These are phyloP conservation scores for Altica lythri DNA, from an alignment of 2,888 invertebrate species.

Conservation along the genomic window DNA sequence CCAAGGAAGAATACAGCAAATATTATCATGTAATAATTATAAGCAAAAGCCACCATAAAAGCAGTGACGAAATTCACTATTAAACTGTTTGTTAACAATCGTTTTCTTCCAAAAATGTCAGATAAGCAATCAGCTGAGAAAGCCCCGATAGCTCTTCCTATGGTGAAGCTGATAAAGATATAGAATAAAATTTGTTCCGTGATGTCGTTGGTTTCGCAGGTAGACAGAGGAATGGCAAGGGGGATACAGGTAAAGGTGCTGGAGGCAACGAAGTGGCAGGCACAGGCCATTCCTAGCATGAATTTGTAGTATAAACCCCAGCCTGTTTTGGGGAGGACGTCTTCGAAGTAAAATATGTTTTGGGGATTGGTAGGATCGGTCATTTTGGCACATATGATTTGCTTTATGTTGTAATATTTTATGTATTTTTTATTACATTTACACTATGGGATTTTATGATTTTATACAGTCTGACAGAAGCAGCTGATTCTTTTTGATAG, in stretches of 20 bases:
- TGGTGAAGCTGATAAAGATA: constrained; percentile 41
- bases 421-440: too few relatives aligned
- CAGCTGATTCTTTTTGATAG: too few relatives aligned
- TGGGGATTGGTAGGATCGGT: too few relatives aligned
- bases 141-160: constrained; percentile 53
- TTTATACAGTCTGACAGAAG: too few relatives aligned
- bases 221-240: constrained; percentile 49
- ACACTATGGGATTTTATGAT: too few relatives aligned
- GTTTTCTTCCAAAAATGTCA: constrained; percentile 55
- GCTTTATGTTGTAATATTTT: too few relatives aligned
- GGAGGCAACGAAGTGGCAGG: constrained; percentile 44
- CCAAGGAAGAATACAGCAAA: constrained; percentile 53
- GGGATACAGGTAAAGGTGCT: constrained; percentile 44
- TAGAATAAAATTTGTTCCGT: constrained; percentile 33
- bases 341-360: constrained; percentile 25
- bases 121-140: constrained; percentile 50
- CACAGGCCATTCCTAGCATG: constrained; percentile 45
- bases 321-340: constrained; percentile 35
- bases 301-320: constrained; percentile 54
- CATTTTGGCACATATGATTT: too few relatives aligned
- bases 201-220: constrained; percentile 43
- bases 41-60: constrained; percentile 54
- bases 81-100: constrained; percentile 50
- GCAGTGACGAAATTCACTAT: constrained; percentile 53
- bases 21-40: constrained; percentile 50